Conservation (phyloP, 2,797 vertebrate species). For the Leptatherina wallacei region DNA sequence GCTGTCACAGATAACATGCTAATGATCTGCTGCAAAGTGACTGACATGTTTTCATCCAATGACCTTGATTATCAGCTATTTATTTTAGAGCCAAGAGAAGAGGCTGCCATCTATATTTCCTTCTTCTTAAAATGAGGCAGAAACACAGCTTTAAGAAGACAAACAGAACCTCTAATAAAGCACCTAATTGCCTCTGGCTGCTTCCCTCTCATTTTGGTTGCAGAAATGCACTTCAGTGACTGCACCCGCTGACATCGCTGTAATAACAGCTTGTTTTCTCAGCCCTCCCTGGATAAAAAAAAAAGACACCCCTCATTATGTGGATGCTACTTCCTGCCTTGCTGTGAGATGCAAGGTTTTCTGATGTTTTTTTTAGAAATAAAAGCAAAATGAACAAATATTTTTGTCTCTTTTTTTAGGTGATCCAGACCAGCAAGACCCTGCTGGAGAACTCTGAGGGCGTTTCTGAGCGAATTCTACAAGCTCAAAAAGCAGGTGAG, state of each 20-base stretch:
- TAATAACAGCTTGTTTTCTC: slow-evolving; percentile 61
- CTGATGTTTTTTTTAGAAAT: slow-evolving; percentile 24
- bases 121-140: neutral
- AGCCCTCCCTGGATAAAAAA: slow-evolving; percentile 44
- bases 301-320: slow-evolving; percentile 37
- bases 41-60: slow-evolving; percentile 22
- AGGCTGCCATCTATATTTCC: slow-evolving; percentile 7
- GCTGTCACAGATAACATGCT: slow-evolving; percentile 44
- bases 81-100: slow-evolving; percentile 12
- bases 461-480: slow-evolving; percentile 91
- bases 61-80: slow-evolving; percentile 25
- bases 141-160: slow-evolving; percentile 4
- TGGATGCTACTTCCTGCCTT: slow-evolving; percentile 32
- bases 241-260: slow-evolving; percentile 52
- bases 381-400: slow-evolving; percentile 24
- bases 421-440: slow-evolving; percentile 93
- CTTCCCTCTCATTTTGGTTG: slow-evolving; percentile 69
- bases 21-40: slow-evolving; percentile 34
- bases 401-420: slow-evolving; percentile 78
- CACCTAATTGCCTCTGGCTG: slow-evolving; percentile 51
- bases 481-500: slow-evolving; percentile 95
- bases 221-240: slow-evolving; percentile 44
- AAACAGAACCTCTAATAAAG: slow-evolving; percentile 49
- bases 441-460: slow-evolving; percentile 90
- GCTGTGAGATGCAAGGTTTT: slow-evolving; percentile 35